phyloP scores from a whole-genome alignment of 2,888 invertebrate species.

The Microctonus aethiopoides region DNA sequence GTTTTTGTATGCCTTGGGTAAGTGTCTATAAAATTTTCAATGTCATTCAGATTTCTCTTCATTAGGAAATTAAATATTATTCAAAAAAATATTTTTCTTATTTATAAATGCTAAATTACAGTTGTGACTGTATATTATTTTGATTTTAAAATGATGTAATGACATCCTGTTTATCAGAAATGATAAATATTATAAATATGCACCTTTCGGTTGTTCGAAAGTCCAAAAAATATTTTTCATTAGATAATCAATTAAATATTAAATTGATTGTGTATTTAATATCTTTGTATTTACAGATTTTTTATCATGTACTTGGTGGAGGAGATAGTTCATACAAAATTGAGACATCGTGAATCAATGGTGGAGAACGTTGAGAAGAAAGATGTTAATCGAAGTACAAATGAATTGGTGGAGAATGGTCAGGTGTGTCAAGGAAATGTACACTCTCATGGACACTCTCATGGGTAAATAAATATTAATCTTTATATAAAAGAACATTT shows the following conservation, averaged over 20 bases:
- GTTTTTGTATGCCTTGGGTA: slow-evolving; percentile 74
- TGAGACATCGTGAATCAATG: slow-evolving; percentile 61
- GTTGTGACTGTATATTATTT: background rate
- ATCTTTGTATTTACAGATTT: slow-evolving; percentile 49
- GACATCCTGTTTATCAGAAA: background rate
- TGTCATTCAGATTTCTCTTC: background rate
- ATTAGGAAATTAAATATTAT: background rate
- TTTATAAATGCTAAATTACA: background rate
- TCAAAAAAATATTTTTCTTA: background rate
- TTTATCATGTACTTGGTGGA: slow-evolving; percentile 74
- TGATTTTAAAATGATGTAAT: background rate
- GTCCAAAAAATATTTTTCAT: background rate
- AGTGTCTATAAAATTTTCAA: slow-evolving; percentile 28
- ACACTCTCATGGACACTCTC: slow-evolving; percentile 45
- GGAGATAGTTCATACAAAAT: slow-evolving; percentile 79
- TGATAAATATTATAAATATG: background rate
- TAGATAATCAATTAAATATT: background rate
- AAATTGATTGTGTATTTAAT: background rate
- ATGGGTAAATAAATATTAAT: slow-evolving; percentile 45
- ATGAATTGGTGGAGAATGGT: slow-evolving; percentile 60
- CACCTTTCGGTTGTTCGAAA: background rate
- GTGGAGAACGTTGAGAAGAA: slow-evolving; percentile 35
- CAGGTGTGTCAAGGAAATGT: slow-evolving; percentile 32
- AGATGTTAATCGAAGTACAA: slow-evolving; percentile 57
- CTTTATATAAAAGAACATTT: background rate